Percentiles rank a stretch among this genome's conserved stretches.
Conservation (phyloP, 2,113 vertebrate species). For the Gopherus evgoodei region DNA sequence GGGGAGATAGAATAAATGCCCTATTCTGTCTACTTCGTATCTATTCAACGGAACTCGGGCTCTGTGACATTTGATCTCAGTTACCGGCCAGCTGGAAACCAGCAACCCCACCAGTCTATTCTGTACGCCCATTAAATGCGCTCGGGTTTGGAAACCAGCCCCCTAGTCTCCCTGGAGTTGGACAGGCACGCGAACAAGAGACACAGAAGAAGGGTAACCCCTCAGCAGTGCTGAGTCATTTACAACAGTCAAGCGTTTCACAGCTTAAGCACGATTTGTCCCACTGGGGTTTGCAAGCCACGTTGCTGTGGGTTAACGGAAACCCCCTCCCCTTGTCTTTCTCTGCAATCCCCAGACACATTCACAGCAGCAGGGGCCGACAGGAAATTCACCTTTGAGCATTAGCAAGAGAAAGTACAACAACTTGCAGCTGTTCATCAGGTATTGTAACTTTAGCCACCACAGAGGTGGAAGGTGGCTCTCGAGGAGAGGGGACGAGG, state of each 20-base stretch:
- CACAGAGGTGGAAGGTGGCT: background rate
- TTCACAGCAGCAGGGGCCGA: background rate
- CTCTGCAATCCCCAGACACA: background rate
- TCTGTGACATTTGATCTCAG: background rate
- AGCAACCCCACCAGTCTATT: rapidly evolving
- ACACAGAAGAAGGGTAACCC: constrained; percentile 17
- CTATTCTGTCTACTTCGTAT: background rate
- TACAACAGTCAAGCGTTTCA: background rate
- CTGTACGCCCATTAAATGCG: background rate
- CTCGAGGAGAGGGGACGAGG: background rate
- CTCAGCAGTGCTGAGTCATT: constrained; percentile 78
- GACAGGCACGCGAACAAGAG: background rate
- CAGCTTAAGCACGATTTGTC: too few species aligned
- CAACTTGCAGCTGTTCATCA: constrained; percentile 32
- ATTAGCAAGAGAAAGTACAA: background rate
- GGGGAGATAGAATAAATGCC: background rate
- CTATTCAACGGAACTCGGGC: background rate
- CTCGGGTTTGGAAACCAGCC: background rate
- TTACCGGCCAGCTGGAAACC: background rate
- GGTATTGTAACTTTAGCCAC: constrained; percentile 53
- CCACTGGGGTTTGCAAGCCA: background rate
- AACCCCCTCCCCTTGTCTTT: too few species aligned
- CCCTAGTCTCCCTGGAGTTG: background rate
- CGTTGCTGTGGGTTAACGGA: background rate
- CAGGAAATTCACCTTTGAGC: background rate